These are phyloP conservation scores for Sebastes vulpes DNA, from an alignment of 2,797 vertebrate species.

Conservation along the genomic window DNA sequence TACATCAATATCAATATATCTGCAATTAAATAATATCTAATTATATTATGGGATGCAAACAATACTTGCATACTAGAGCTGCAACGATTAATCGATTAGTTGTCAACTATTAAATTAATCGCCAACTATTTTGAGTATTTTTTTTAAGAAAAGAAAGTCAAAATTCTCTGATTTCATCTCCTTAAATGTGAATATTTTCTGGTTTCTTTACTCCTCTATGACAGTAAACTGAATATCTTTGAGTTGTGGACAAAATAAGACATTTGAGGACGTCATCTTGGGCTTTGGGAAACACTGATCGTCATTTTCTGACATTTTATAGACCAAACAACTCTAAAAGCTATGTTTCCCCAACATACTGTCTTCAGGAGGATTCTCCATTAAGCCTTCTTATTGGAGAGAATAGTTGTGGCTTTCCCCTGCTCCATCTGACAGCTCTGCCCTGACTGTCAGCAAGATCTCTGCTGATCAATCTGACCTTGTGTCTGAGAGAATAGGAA, in stretches of 20 bases:
- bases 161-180: too few relatives aligned
- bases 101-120: too few relatives aligned
- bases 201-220: too few relatives aligned
- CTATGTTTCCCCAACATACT: conserved; percentile 25
- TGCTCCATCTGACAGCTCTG: conserved; percentile 23
- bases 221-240: too few relatives aligned
- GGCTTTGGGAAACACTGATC: too few relatives aligned
- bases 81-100: not conserved
- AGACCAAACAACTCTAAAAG: not conserved
- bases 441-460: conserved; percentile 44
- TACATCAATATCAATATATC: not conserved
- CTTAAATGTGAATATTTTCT: too few relatives aligned
- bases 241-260: too few relatives aligned
- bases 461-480: conserved; percentile 51
- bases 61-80: not conserved
- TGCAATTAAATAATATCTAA: not conserved
- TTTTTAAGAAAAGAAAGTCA: too few relatives aligned
- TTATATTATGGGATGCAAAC: not conserved
- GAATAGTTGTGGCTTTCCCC: conserved; percentile 8
- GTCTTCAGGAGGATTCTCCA: conserved; percentile 15
- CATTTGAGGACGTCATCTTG: too few relatives aligned
- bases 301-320: too few relatives aligned
- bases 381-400: conserved; percentile 21
- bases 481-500: conserved; percentile 43
- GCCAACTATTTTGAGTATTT: too few relatives aligned